Base-by-base conservation (phyloP, 2,888 invertebrate genomes). In the Doris montereyensis region DNA sequence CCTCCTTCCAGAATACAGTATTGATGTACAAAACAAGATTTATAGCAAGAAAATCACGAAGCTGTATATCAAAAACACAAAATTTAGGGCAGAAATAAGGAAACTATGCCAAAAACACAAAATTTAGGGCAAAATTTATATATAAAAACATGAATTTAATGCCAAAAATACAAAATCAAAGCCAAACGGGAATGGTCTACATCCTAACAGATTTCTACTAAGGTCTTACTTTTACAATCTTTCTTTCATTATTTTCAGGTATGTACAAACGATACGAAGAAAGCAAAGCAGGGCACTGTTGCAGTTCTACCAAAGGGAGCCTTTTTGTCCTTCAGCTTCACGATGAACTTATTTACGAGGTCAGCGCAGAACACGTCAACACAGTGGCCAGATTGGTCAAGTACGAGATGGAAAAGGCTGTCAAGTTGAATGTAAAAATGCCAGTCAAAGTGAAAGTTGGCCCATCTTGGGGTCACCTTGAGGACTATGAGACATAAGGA, bases 331-430 rank as follows among this genome's bases (percentile, higher is more conserved):
- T 99, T 30, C 97, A 98, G 91, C 93, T 99, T 86, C 99, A 99
- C 90, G 99, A 99, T 92, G 99, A 99, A 93, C 93, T 99, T 1
- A 94, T 99, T 34, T 98, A 96, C 89, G 98, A 99, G 93, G 95
- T 97, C 2, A 93, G 94, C 10, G 90, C 93, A 78, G 91, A 93
- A 2, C 93, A 94, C 58, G 79, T 89, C 30, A 62, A 67, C 4
- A 78, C 79, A 1, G 90, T 89, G 1, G 88, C 90, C 1, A 91
- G 90, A 80, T 93, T 95, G 72, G 91, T 98, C 17, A 95, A 95
- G 88, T 91, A 93, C 62, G 94, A 94, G 30, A 97, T 98, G 97
- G 97, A 97, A 90, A 93, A 93, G 77, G 94, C 95, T 17, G 93
- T 95, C 4, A 92, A 93, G 80, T 91, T 97, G 32, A 93, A 93